These are phyloP conservation scores for Lycorma delicatula DNA, from an alignment of 1,140 invertebrate genomes.

Conservation along the genomic window DNA sequence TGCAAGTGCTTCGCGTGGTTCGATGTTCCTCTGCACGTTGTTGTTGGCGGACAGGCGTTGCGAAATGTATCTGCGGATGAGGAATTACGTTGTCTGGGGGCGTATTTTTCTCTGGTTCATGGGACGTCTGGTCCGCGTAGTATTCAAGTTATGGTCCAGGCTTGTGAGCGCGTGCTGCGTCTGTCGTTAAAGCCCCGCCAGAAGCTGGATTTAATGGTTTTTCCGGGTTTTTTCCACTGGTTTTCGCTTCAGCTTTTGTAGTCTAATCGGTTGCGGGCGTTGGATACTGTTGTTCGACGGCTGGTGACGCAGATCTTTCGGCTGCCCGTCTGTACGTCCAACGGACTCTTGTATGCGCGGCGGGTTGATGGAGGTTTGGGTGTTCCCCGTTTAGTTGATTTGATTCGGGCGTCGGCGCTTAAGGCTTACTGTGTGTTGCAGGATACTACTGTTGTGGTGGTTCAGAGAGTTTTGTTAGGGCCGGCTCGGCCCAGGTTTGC, in stretches of 20 bases:
- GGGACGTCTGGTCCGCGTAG: background rate
- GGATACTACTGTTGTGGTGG: no score
- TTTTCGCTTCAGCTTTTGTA: background rate
- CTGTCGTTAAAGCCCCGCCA: background rate
- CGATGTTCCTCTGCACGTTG: background rate
- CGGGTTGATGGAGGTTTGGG: background rate
- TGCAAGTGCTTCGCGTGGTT: slow-evolving; percentile 26
- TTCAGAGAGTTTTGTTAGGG: no score
- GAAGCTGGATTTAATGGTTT: background rate
- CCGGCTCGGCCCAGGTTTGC: no score
- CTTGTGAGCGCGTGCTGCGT: background rate
- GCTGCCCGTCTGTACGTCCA: background rate
- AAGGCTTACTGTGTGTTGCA: no score
- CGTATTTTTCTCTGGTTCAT: background rate
- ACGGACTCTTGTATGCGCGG: background rate
- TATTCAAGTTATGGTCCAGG: background rate
- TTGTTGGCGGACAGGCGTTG: background rate
- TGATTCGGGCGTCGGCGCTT: background rate
- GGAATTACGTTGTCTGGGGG: background rate
- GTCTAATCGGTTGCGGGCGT: background rate
- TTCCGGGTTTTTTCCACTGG: background rate
- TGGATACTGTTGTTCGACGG: background rate
- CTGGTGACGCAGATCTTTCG: background rate
- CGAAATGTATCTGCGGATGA: background rate
- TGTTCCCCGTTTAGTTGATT: background rate